These are phyloP conservation scores for Cercopithecus hamlyni DNA, from an alignment of 2,797 vertebrate genomes.

Conservation along the genomic window DNA sequence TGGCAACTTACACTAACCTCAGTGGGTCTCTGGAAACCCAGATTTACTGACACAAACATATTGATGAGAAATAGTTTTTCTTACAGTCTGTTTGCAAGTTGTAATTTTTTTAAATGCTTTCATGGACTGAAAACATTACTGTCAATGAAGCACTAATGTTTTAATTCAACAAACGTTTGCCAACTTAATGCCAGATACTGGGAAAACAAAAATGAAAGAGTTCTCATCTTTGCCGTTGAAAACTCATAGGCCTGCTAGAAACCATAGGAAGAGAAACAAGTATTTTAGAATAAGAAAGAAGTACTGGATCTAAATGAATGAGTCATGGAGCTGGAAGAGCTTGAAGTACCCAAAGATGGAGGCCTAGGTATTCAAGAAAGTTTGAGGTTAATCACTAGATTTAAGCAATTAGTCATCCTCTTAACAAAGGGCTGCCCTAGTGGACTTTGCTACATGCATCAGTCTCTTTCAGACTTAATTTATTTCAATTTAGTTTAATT, in stretches of 20 bases:
- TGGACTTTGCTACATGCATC: not conserved
- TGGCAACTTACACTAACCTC: not conserved
- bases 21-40: conserved; percentile 2
- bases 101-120: conserved; percentile 38
- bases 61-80: conserved; percentile 32
- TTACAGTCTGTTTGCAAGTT: conserved; percentile 18
- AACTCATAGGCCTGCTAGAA: conserved; percentile 17
- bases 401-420: conserved; percentile 42
- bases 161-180: conserved; percentile 39
- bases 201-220: conserved; percentile 34
- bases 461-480: conserved; percentile 38
- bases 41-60: conserved; percentile 8
- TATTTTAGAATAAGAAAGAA: conserved; percentile 5
- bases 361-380: conserved; percentile 8
- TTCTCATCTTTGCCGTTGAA: not conserved
- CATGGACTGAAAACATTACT: conserved; percentile 17
- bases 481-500: conserved; percentile 50
- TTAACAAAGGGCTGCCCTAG: conserved; percentile 28
- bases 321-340: conserved; percentile 24
- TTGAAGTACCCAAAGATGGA: conserved; percentile 28
- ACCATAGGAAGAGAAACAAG: not conserved
- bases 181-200: conserved; percentile 7
- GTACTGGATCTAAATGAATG: not conserved
- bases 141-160: conserved; percentile 36
- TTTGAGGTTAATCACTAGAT: conserved; percentile 28